A percentile compares a stretch with the other conserved stretches of the same genome.
Conservation (phyloP, 2,797 vertebrate species). For the Anguilla pacifica region DNA sequence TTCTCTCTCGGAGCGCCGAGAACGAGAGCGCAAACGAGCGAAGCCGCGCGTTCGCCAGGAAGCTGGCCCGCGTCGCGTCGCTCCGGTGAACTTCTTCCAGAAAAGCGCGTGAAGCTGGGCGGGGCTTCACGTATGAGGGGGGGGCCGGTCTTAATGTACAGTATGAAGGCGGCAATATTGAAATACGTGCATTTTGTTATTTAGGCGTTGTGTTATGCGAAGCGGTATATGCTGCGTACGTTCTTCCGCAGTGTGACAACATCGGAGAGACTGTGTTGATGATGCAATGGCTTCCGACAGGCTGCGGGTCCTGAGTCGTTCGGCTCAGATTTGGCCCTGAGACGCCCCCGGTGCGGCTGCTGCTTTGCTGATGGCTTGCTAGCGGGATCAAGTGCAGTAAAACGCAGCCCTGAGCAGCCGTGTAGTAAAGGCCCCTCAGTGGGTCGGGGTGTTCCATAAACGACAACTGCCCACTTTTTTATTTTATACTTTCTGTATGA, state of each 20-base stretch:
- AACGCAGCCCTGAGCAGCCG: not conserved
- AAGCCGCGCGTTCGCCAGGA: slow-evolving; percentile 28
- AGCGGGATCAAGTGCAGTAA: no score
- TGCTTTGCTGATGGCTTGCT: no score
- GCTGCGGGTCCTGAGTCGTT: not conserved
- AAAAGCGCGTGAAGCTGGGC: not conserved
- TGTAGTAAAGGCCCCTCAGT: not conserved
- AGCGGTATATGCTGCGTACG: no score
- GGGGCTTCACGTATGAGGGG: not conserved
- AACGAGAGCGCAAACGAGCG: slow-evolving; percentile 17
- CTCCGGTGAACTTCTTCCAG: not conserved
- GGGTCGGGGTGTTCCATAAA: not conserved
- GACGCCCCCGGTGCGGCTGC: no score
- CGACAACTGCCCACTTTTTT: not conserved
- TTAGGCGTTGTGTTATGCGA: no score
- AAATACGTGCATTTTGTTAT: not conserved
- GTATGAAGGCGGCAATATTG: not conserved
- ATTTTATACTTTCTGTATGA: not conserved
- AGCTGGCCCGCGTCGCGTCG: not conserved
- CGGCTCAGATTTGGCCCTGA: not conserved
- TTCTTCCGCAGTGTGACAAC: not conserved
- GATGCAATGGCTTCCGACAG: not conserved
- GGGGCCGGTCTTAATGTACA: not conserved
- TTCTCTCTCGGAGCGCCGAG: slow-evolving; percentile 22
- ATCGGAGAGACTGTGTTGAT: not conserved